Base-by-base conservation (phyloP, 1,140 invertebrate species). In the Micrasema longulum region DNA sequence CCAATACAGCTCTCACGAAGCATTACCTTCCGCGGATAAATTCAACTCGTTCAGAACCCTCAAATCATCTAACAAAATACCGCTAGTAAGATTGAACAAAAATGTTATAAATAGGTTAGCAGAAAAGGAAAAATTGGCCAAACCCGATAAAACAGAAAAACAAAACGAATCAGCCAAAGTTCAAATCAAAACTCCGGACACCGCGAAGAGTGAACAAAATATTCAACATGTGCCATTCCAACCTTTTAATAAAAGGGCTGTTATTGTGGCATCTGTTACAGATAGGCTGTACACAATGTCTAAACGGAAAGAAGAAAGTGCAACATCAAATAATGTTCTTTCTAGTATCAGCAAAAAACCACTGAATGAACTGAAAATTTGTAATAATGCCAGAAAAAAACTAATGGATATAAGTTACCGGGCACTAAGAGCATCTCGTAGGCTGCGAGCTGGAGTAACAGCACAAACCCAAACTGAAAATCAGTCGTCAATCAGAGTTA, bases 261-360 rank as follows among this genome's bases (percentile, higher is more conserved):
- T 90, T 79, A 91, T 91, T 47, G 88, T 91, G 12, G 89, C 89
- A 10, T 89, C 89, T 0, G 90, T 91, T 1, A 91, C 90, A 0
- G 86, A 89, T 76, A 82, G 90, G 70, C 79, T 91, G n/a, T 91
- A 91, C 77, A 84, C 87, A 0, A 87, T 86, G 71, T 81, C 86
- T 26, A 90, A 89, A 77, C 86, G 84, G 53, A 83, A 85, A 66
- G 89, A 90, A 67, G 85, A 85, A 31, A 80, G 77, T 16, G 81
- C 81, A 12, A 80, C 81, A 55, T 78, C 79, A n/a, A 83, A 85
- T 79, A 83, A 85, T 79, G 53, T 79, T 23, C 79, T 85, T 74
- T 64, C 79, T 52, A 53, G 78, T 2, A 81, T 87, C 63, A 82
- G 77, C 69, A 85, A 82, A 78, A 78, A 79, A 66, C 76, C 81